Conservation (phyloP, 2,113 vertebrate species). For the Heterochromis multidens region DNA sequence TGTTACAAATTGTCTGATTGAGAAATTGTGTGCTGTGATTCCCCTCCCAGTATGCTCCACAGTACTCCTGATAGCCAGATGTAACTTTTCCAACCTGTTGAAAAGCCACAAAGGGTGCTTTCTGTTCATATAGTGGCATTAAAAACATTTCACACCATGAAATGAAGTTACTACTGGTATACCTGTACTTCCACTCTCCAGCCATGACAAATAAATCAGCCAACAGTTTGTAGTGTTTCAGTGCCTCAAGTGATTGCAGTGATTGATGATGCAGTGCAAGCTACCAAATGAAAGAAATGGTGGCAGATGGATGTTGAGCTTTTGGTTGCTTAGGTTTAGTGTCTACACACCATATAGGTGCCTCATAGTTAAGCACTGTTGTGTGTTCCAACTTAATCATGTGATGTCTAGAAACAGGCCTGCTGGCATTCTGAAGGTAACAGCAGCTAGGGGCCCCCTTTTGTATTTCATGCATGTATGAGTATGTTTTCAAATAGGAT, state of each 20-base stretch:
- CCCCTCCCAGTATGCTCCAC: too few species aligned
- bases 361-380: background rate
- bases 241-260: background rate
- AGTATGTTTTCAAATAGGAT: constrained; percentile 18
- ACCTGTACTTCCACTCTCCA: background rate
- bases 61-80: background rate
- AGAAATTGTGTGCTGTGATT: too few species aligned
- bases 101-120: too few species aligned
- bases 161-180: background rate
- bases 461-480: constrained; percentile 21
- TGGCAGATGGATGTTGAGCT: background rate
- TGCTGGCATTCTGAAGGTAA: background rate
- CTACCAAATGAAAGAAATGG: background rate
- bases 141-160: too few species aligned
- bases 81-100: too few species aligned
- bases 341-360: background rate
- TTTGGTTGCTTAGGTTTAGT: background rate
- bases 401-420: background rate
- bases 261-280: background rate
- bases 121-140: too few species aligned
- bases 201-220: background rate
- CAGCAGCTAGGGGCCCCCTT: background rate
- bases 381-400: background rate
- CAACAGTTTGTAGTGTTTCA: background rate
- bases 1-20: too few species aligned